Base-by-base conservation (phyloP, 2,797 vertebrate species). In the Calcarius lapponicus region DNA sequence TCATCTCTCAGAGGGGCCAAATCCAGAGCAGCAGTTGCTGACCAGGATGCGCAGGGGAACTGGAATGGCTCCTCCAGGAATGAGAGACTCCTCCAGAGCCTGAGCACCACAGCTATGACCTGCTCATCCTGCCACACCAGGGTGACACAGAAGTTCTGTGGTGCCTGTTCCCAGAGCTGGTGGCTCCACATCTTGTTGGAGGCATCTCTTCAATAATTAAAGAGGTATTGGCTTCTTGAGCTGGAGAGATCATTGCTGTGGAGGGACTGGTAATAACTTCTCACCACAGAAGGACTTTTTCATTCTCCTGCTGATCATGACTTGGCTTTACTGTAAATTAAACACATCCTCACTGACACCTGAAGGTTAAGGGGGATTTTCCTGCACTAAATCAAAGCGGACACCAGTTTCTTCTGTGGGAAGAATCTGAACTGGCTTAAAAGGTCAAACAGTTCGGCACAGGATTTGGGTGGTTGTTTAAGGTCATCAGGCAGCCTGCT, bases 301-400 rank as follows among this genome's bases (percentile, higher is more conserved):
- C 95, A 80, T 94, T 91, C 90, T 92, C 86, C 67, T 73, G 67
- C 84, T 84, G 87, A 88, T 96, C 95, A 50, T 91, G 91, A 45
- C 76, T 87, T 72, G 91, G 94, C 94, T 96, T 96, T 91, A 90
- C 93, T 94, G 91, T 92, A 95, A 92, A 95, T 97, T 96, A 93
- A 95, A 95, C 88, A 95, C 93, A 96, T 92, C 96, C 94, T 92
- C 71, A 22, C 92, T 6, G 20, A 91, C 91, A 93, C 92, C 90
- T 85, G 86, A 86, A 94, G 96, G 93, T 94, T 92, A 95, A 95
- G 94, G 95, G 93, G 93, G 94, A 95, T 96, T 95, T 97, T 95
- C 93, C 94, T 93, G 83, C 90, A 90, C 92, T 97, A 96, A 97
- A 97, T 97, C 96, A 97, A 94, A 96, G 80, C 22, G 62, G 95